A percentile compares a stretch with the other conserved stretches of the same genome.
These are phyloP conservation scores for Calliphora vomitoria DNA, from an alignment of 2,888 invertebrate genomes.

Conservation along the genomic window DNA sequence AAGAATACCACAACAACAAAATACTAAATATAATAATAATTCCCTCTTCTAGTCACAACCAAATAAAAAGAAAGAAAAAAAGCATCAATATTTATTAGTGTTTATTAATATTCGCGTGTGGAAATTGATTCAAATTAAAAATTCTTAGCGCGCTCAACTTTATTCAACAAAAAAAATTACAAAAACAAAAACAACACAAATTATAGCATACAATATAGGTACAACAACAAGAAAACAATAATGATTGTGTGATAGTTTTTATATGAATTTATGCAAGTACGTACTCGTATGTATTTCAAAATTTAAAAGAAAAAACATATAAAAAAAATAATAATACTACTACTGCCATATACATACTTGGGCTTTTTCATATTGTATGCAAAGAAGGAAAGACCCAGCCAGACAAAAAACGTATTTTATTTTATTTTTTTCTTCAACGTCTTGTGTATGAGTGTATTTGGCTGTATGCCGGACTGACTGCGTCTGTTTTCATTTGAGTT, in stretches of 20 bases:
- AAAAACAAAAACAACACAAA: constrained; percentile 27
- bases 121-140: constrained; percentile 72
- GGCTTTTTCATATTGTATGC: constrained; percentile 36
- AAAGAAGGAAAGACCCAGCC: constrained; percentile 39
- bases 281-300: constrained; percentile 48
- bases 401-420: constrained; percentile 1
- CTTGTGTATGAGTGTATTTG: constrained; percentile 9
- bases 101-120: constrained; percentile 72
- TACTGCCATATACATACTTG: not conserved
- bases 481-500: constrained; percentile 34
- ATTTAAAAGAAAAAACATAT: constrained; percentile 10
- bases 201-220: constrained; percentile 8
- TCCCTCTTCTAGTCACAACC: constrained; percentile 69
- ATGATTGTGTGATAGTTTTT: constrained; percentile 62
- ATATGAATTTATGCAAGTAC: constrained; percentile 55
- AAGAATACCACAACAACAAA: constrained; percentile 43
- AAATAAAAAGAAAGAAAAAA: constrained; percentile 41
- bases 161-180: constrained; percentile 6
- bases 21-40: constrained; percentile 27
- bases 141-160: constrained; percentile 69
- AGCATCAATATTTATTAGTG: constrained; percentile 72
- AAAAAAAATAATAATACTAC: not conserved
- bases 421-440: constrained; percentile 12
- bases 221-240: constrained; percentile 36
- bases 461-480: not conserved